Conservation (phyloP, 2,797 vertebrate genomes). For the Anguilla obscura region DNA sequence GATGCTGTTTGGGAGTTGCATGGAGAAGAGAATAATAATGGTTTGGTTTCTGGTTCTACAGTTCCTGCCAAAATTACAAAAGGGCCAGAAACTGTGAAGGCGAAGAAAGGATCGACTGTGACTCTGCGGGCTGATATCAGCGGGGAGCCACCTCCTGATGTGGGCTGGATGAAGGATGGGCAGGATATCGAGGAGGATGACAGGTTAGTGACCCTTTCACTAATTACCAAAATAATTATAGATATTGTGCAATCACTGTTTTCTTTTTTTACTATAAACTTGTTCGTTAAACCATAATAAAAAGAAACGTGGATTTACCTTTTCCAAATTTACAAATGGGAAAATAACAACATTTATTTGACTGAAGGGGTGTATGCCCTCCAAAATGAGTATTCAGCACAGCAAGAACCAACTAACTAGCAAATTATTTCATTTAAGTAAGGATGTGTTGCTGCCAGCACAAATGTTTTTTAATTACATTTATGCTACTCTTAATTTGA, state of each 20-base stretch:
- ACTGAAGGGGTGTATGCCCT: background rate
- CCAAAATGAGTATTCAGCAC: background rate
- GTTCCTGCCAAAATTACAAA: slow-evolving; percentile 68
- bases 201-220: slow-evolving; percentile 44
- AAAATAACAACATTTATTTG: too few relatives aligned
- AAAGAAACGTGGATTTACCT: too few relatives aligned
- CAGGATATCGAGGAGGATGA: slow-evolving; percentile 69
- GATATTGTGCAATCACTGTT: background rate
- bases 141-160: slow-evolving; percentile 66
- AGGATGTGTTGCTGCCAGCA: background rate
- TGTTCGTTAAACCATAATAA: too few relatives aligned
- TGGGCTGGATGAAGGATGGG: slow-evolving; percentile 69
- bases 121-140: slow-evolving; percentile 66
- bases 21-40: background rate
- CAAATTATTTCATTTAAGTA: background rate
- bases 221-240: background rate
- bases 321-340: too few relatives aligned
- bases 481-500: too few relatives aligned
- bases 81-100: slow-evolving; percentile 63
- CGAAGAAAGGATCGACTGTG: slow-evolving; percentile 59
- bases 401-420: background rate
- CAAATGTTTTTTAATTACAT: background rate
- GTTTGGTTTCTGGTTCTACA: slow-evolving; percentile 37
- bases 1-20: background rate
- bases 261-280: too few relatives aligned